Evolutionary conservation across 2,797 vertebrate genomes (phyloP).

Genomic region (Sphenopsis melanotis): DNA sequence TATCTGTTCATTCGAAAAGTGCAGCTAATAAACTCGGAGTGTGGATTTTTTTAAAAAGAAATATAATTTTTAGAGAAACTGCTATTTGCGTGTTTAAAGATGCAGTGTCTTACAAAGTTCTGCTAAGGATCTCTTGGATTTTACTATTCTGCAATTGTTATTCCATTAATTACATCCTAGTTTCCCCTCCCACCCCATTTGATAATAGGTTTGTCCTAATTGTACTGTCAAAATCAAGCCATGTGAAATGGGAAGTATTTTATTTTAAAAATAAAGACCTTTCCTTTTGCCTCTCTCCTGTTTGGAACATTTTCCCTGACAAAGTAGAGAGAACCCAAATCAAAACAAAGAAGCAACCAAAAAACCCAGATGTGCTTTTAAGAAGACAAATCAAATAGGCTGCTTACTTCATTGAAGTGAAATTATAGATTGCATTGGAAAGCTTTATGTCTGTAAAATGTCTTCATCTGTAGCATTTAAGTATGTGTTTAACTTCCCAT

Average conservation of each 20-base stretch:
- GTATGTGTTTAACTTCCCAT: neutral
- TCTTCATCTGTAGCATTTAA: neutral
- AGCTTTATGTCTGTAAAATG: neutral
- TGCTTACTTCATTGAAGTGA: neutral
- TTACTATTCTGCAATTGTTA: neutral
- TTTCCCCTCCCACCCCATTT: neutral
- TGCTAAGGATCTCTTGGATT: neutral
- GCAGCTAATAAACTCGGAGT: neutral
- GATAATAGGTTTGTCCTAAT: neutral
- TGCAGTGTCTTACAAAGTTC: neutral
- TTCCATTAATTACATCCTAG: fast-evolving
- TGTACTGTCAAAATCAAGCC: neutral
- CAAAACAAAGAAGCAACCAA: neutral
- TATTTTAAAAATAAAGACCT: neutral
- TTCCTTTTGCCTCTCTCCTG: neutral
- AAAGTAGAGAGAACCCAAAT: neutral
- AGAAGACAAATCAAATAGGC: neutral
- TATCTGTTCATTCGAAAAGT: neutral
- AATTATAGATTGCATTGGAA: neutral
- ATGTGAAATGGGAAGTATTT: neutral
- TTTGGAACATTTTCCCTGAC: neutral
- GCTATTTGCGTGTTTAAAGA: neutral
- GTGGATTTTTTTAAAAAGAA: neutral
- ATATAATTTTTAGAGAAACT: neutral
- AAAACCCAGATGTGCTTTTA: neutral